Percentiles rank a stretch among this genome's conserved stretches.
Conservation (phyloP, 2,888 invertebrate species). For the Osmoderma eremita region DNA sequence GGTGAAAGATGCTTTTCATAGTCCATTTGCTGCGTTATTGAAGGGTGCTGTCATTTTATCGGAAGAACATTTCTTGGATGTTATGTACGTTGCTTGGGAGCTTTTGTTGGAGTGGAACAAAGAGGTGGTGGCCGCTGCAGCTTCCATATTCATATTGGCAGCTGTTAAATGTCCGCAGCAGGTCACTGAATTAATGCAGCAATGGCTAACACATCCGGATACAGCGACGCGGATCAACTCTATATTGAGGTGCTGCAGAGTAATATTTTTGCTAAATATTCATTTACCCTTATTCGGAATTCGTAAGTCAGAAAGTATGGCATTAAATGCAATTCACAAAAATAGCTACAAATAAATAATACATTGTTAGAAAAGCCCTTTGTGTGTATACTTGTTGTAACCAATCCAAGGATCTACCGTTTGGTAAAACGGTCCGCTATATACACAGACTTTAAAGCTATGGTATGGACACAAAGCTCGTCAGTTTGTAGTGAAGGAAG, state of each 20-base stretch:
- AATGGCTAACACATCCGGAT: slow-evolving; percentile 85
- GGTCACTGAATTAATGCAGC: slow-evolving; percentile 89
- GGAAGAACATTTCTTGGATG: slow-evolving; percentile 87
- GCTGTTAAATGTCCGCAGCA: slow-evolving; percentile 92
- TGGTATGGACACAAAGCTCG: no score
- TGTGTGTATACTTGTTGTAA: no score
- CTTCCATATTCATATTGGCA: slow-evolving; percentile 90
- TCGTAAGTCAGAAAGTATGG: no score
- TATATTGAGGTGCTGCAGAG: slow-evolving; percentile 71
- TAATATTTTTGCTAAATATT: no score
- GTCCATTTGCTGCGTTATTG: slow-evolving; percentile 84
- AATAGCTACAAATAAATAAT: no score
- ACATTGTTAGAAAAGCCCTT: no score
- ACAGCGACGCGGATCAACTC: slow-evolving; percentile 85
- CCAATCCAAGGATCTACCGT: no score
- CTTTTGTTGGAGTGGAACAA: slow-evolving; percentile 91
- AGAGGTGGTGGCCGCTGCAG: slow-evolving; percentile 84
- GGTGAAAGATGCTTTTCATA: slow-evolving; percentile 91
- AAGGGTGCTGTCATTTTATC: slow-evolving; percentile 91
- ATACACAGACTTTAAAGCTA: no score
- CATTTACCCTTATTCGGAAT: no score
- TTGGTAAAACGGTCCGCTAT: no score
- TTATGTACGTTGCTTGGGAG: slow-evolving; percentile 95
- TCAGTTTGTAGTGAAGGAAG: no score
- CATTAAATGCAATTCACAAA: no score